phyloP scores from a whole-genome alignment of 2,797 vertebrate genomes.

The Sciaenops ocellatus region DNA sequence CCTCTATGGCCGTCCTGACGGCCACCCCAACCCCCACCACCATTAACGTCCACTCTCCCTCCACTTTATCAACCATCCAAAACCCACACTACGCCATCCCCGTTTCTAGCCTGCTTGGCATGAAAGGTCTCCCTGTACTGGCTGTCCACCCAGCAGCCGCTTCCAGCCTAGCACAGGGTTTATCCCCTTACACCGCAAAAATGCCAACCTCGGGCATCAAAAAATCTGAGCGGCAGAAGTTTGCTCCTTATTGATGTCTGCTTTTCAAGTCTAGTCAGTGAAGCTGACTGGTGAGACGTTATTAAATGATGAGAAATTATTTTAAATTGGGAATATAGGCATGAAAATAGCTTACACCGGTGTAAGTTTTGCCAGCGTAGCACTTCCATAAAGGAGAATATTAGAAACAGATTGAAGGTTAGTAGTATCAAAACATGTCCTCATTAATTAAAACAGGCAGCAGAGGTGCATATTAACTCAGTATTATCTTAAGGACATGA shows the following conservation, averaged over 20 bases:
- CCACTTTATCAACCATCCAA: conserved; percentile 88
- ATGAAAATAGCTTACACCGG: conserved; percentile 39
- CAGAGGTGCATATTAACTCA: conserved; percentile 61
- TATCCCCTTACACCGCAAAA: conserved; percentile 91
- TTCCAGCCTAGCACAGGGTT: conserved; percentile 88
- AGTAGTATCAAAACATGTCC: conserved; percentile 53
- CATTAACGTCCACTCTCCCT: conserved; percentile 92
- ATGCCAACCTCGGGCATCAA: conserved; percentile 88
- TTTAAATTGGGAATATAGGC: conserved; percentile 32
- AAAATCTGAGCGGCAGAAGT: conserved; percentile 96
- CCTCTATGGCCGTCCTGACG: conserved; percentile 92
- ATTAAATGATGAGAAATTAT: conserved; percentile 45
- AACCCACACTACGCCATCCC: conserved; percentile 94
- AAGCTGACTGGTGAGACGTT: conserved; percentile 41
- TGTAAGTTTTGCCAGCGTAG: conserved; percentile 35
- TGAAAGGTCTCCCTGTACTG: conserved; percentile 94
- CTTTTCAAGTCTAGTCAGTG: conserved; percentile 33
- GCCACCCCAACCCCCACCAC: conserved; percentile 85
- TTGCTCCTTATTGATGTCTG: conserved; percentile 91
- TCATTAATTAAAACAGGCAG: conserved; percentile 54
- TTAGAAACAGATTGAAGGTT: conserved; percentile 43
- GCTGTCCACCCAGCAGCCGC: conserved; percentile 90
- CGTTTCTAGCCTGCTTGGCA: conserved; percentile 96
- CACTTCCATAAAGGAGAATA: conserved; percentile 54
- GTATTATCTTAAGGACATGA: conserved; percentile 54